phyloP scores from a whole-genome alignment of 2,113 vertebrate species.

The Tretioscincus oriximinensis region DNA sequence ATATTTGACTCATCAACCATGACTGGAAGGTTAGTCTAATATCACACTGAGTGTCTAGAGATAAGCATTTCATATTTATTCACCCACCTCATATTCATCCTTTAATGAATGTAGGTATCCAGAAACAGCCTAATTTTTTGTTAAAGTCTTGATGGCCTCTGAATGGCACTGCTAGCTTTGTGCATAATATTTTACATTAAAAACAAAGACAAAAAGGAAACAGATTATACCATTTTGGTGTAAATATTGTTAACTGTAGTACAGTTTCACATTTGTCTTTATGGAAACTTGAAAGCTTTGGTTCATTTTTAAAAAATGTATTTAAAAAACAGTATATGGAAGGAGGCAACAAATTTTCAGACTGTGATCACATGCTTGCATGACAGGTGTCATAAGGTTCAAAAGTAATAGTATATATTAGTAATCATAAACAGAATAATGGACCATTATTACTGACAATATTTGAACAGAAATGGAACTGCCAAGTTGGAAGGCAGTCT shows the following conservation, averaged over 20 bases:
- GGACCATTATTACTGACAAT: neutral
- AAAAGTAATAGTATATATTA: neutral
- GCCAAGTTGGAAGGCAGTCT: neutral
- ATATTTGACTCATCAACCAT: conserved; percentile 29
- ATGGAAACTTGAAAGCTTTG: neutral
- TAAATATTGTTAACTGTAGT: neutral
- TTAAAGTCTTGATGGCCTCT: neutral
- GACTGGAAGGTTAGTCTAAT: conserved; percentile 35
- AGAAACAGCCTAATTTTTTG: neutral
- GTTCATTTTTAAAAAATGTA: neutral
- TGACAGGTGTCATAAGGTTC: neutral
- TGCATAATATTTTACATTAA: neutral
- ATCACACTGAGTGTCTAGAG: conserved; percentile 19
- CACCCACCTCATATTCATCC: neutral
- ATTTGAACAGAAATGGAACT: neutral
- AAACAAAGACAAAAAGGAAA: neutral
- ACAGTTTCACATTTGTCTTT: neutral
- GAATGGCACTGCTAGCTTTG: neutral
- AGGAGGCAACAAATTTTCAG: neutral
- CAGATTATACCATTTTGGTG: neutral
- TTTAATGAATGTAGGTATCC: neutral
- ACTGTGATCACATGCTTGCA: neutral
- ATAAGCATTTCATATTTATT: conserved; percentile 30
- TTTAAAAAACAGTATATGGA: neutral
- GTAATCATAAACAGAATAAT: neutral